Evolutionary conservation across 2,113 vertebrate species (phyloP).

Genomic region (Ceyx cyanopectus): DNA sequence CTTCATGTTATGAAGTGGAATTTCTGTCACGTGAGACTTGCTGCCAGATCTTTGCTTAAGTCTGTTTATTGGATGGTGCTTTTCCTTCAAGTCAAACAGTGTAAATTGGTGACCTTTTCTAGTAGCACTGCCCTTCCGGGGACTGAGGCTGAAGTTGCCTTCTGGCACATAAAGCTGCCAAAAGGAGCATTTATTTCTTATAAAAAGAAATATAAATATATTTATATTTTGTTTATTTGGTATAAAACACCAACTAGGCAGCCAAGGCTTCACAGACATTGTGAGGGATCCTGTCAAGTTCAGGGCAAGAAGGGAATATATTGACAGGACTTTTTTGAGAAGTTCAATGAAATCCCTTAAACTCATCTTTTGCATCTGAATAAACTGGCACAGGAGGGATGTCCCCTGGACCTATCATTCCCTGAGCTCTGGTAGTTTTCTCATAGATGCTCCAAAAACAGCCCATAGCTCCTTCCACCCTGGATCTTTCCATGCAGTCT

Average conservation of each 20-base stretch:
- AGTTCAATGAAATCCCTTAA: neutral
- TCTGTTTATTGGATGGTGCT: neutral
- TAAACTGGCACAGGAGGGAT: neutral
- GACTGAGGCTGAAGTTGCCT: neutral
- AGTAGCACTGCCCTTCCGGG: neutral
- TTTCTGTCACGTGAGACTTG: neutral
- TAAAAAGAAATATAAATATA: too few relatives aligned
- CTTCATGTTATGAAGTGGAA: neutral
- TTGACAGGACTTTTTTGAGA: neutral
- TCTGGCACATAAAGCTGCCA: neutral
- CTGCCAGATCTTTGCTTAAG: neutral
- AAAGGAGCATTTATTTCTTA: neutral
- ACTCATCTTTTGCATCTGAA: neutral
- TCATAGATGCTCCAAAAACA: neutral
- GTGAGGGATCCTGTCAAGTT: neutral
- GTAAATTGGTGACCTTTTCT: neutral
- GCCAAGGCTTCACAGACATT: neutral
- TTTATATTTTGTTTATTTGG: too few relatives aligned
- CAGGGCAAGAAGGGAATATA: neutral
- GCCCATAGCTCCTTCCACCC: neutral
- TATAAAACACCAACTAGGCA: neutral
- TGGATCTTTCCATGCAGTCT: neutral
- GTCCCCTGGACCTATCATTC: neutral
- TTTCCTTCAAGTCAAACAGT: neutral
- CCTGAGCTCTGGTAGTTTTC: neutral